Evolutionary conservation across 1,140 invertebrate species (phyloP), one percentile per base, ranked within the genome.

Genomic region (Eufriesea mexicana): DNA sequence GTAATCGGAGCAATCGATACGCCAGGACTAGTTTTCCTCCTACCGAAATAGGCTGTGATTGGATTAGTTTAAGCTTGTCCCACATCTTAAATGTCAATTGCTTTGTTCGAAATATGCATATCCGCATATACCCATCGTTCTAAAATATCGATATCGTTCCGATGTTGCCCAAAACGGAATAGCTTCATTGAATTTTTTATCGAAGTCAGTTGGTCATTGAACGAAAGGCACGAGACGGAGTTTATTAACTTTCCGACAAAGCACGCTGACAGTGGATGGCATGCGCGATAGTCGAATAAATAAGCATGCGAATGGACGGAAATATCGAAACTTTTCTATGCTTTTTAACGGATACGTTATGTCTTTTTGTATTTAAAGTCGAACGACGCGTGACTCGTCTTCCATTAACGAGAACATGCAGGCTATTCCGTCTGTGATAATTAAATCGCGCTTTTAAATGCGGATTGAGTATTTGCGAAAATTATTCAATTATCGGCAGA

Each of bases 321-420:
- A 68, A 70, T 79, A 71, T 71, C 66, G 25, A 71, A 61, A 66
- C 1, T 35, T 71, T 61, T n/a, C 77, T 47, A 79, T 49, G 76
- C 51, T 16, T 51, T 70, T 79, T 59, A 18, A 51, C 51, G 59
- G 49, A 66, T 35, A 20, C 54, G 71, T 47, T 71, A 59, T 49
- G 54, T n/a, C 57, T 51, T 70, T 79, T n/a, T 14, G 18, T 20
- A 6, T 51, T 57, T 45, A 25, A 5, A 59, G 28, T 71, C 77
- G 12, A 71, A 23, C 18, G 20, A 59, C 42, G 8, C 25, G 10
- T 7, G 18, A 16, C 2, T 7, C 28, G 35, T 12, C 35, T 28
- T 71, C 25, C 51, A 42, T 71, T 59, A 79, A 71, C 42, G n/a
- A 23, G 6, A 70, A 9, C 42, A n/a, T 28, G 23, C 62, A 42